Conservation (phyloP, 2,113 vertebrate genomes). For the Ciconia maguari region DNA sequence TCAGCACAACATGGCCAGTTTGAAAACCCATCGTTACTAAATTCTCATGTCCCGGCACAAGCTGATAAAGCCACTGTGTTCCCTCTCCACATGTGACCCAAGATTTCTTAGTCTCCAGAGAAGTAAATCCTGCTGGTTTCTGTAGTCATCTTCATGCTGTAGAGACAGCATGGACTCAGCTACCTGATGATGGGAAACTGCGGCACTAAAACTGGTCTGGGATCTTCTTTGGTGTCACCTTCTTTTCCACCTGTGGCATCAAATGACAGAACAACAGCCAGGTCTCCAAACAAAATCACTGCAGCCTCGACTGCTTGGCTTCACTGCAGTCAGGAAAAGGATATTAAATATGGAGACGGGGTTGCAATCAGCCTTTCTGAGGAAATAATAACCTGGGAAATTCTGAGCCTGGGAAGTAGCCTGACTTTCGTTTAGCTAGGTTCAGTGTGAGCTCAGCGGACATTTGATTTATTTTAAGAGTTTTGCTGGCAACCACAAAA, state of each 20-base stretch:
- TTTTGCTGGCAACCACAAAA: background rate
- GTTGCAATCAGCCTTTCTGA: conserved; percentile 36
- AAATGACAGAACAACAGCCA: background rate
- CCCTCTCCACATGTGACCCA: background rate
- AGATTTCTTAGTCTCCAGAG: background rate
- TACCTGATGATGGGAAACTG: background rate
- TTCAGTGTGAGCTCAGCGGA: background rate
- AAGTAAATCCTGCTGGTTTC: background rate
- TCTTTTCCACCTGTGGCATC: background rate
- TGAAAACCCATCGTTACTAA: background rate
- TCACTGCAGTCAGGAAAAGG: background rate
- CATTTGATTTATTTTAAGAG: background rate
- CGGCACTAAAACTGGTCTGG: background rate
- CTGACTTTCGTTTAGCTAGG: background rate
- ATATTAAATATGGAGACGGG: conserved; percentile 30
- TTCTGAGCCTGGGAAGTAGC: conserved; percentile 9
- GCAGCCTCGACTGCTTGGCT: background rate
- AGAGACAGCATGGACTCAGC: background rate
- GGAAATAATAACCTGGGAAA: conserved; percentile 61
- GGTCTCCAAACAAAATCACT: background rate
- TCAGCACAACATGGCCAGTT: background rate
- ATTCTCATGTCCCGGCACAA: background rate
- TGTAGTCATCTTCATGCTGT: background rate
- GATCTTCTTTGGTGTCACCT: background rate
- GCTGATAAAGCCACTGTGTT: background rate